Base-by-base conservation (phyloP, 1,140 invertebrate species). In the Anagrus nilaparvatae region DNA sequence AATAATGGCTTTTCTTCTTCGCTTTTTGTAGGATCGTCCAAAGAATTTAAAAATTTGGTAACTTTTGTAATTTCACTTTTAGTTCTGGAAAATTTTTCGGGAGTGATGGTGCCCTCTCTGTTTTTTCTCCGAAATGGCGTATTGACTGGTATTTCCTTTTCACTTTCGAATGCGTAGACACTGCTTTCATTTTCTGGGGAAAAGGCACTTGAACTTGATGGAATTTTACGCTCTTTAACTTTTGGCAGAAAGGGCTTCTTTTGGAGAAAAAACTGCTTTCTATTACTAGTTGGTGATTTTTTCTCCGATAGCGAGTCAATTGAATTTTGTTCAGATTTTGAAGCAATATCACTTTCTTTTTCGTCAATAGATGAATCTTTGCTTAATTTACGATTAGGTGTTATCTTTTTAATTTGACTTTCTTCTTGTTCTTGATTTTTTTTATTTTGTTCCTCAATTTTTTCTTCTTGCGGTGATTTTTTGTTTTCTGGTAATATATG, bases 101-200 rank as follows among this genome's bases (percentile, higher is more conserved):
- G 21, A 25, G 14, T 33, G n/a, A n/a, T n/a, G n/a, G n/a, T n/a
- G n/a, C n/a, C n/a, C n/a, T 62, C 40, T 47, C 46, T 65, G 43
- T 33, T 51, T 58, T 53, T 75, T 36, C 78, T 60, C 24, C 77
- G 55, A 14, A 78, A 78, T 2, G 77, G 77, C 1, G 73, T 76
- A 28, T 52, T 70, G 9, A 73, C 57, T 3, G 73, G 70, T 8
- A 62, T 47, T 44, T 72, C 73, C 46, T 60, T 69, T 10, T 75
- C 76, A 25, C 75, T 76, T 44, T 79, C 76, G 58, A 82, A 82
- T 1, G 79, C 79, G 52, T 82, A 82, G 21, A 81, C 77, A 49
- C 78, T 80, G 27, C 76, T 78, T 51, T 82, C 79, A 51, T 81
- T 80, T 46, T 78, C 75, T 0, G 75, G 75, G 1, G 78, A 80